Conservation (phyloP, 2,113 vertebrate genomes). For the Carassius carassius region DNA sequence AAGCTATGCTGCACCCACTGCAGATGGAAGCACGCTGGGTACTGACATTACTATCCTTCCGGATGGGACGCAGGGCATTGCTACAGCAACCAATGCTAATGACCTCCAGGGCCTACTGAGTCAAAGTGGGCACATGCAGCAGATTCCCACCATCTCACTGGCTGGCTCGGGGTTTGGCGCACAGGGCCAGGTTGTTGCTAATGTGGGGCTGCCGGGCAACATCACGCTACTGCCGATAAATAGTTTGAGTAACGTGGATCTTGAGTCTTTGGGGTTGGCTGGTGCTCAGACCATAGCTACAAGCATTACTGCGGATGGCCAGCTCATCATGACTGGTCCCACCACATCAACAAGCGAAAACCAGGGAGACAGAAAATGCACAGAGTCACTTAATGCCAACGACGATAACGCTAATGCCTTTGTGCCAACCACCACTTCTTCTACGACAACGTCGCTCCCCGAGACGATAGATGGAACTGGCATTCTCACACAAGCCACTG, state of each 20-base stretch:
- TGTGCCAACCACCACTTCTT: constrained; percentile 86
- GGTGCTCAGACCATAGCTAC: constrained; percentile 94
- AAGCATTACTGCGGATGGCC: constrained; percentile 91
- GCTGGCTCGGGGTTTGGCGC: constrained; percentile 85
- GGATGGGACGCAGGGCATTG: constrained; percentile 84
- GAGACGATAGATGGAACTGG: constrained; percentile 96
- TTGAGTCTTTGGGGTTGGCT: constrained; percentile 95
- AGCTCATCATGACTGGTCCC: constrained; percentile 89
- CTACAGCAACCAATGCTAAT: constrained; percentile 81
- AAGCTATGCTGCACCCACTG: constrained; percentile 84
- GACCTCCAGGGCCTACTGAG: constrained; percentile 88
- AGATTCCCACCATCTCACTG: constrained; percentile 91
- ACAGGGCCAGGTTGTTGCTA: constrained; percentile 86
- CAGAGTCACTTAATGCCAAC: constrained; percentile 74
- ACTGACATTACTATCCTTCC: constrained; percentile 93
- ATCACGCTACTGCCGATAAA: constrained; percentile 98
- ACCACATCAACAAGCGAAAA: constrained; percentile 82
- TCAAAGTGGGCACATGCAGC: constrained; percentile 87
- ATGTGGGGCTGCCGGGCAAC: constrained; percentile 91
- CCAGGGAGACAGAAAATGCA: constrained; percentile 81
- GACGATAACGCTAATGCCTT: constrained; percentile 87
- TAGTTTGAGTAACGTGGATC: constrained; percentile 82
- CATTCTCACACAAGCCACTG: constrained; percentile 93
- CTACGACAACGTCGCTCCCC: constrained; percentile 84
- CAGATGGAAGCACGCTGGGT: constrained; percentile 81